Conservation (phyloP, 2,888 invertebrate genomes). For the Euclidia mi region DNA sequence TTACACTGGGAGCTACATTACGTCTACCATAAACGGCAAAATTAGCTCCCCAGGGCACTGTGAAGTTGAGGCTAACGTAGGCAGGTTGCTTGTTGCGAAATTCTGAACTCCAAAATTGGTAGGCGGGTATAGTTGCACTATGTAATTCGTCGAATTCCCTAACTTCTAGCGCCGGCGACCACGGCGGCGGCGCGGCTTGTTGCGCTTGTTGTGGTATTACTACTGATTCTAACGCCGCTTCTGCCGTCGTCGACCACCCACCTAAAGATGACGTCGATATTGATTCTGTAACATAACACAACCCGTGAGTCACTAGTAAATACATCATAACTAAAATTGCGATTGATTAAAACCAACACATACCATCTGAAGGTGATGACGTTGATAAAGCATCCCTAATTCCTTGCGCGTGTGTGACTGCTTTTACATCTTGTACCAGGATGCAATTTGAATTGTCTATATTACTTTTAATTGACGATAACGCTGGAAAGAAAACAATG, state of each 20-base stretch:
- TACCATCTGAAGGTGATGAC: conserved; percentile 86
- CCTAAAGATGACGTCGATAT: conserved; percentile 86
- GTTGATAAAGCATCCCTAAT: conserved; percentile 92
- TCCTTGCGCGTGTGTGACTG: conserved; percentile 96
- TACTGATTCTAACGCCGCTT: conserved; percentile 89
- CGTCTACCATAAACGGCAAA: conserved; percentile 98
- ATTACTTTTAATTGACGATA: conserved; percentile 97
- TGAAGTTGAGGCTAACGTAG: conserved; percentile 96
- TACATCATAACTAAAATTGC: neutral
- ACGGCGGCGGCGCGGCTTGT: conserved; percentile 94
- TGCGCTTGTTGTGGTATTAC: conserved; percentile 92
- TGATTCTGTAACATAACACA: conserved; percentile 90
- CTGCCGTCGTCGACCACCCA: conserved; percentile 88
- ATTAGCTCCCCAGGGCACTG: conserved; percentile 97
- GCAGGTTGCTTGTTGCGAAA: conserved; percentile 97
- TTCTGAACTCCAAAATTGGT: conserved; percentile 98
- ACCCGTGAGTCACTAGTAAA: neutral
- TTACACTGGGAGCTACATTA: conserved; percentile 98
- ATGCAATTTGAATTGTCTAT: conserved; percentile 97
- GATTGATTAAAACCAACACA: conserved; percentile 23
- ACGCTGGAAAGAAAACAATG: conserved; percentile 92
- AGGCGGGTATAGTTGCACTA: conserved; percentile 96
- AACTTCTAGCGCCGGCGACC: conserved; percentile 94
- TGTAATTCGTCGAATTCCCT: conserved; percentile 96
- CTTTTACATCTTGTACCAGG: conserved; percentile 96